A percentile compares a stretch with the other conserved stretches of the same genome.
Evolutionary conservation across 92 coral and sea anemone species (phyloP).

Genomic region (Porites lobata): DNA sequence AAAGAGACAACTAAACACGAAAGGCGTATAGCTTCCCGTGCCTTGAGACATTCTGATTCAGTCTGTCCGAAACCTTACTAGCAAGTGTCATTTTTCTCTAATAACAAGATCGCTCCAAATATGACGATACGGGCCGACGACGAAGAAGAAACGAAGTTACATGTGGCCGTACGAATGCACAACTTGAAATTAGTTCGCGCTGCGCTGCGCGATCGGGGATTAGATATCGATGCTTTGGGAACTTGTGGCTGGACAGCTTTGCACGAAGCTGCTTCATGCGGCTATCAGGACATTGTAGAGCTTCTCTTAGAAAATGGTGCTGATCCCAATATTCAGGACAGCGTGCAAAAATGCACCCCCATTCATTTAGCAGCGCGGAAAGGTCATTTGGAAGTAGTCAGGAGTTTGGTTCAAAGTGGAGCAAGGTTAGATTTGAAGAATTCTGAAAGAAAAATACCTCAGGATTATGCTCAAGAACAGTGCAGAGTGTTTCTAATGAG

Average conservation of each 20-base stretch:
- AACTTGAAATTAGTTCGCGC: conserved; percentile 62
- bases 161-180: conserved; percentile 64
- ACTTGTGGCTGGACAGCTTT: conserved; percentile 78
- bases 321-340: conserved; percentile 75
- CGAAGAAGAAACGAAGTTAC: conserved; percentile 73
- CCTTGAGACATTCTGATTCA: not conserved
- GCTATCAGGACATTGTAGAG: conserved; percentile 46
- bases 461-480: conserved; percentile 72
- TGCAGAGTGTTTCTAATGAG: conserved; percentile 71
- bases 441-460: conserved; percentile 74
- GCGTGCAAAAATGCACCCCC: conserved; percentile 53
- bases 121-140: conserved; percentile 80
- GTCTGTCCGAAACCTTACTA: not conserved
- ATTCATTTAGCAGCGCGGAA: conserved; percentile 77
- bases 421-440: conserved; percentile 72
- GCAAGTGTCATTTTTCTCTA: not conserved
- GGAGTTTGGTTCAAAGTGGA: conserved; percentile 66
- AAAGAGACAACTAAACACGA: not conserved
- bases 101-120: not conserved
- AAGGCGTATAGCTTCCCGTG: not conserved
- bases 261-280: conserved; percentile 77
- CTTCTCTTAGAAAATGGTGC: conserved; percentile 74
- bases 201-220: conserved; percentile 60
- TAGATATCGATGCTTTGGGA: conserved; percentile 72
- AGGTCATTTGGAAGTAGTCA: conserved; percentile 69